A percentile compares a stretch with the other conserved stretches of the same genome.
Evolutionary conservation across 1,140 invertebrate genomes (phyloP).

Genomic region (Heliconius congener): DNA sequence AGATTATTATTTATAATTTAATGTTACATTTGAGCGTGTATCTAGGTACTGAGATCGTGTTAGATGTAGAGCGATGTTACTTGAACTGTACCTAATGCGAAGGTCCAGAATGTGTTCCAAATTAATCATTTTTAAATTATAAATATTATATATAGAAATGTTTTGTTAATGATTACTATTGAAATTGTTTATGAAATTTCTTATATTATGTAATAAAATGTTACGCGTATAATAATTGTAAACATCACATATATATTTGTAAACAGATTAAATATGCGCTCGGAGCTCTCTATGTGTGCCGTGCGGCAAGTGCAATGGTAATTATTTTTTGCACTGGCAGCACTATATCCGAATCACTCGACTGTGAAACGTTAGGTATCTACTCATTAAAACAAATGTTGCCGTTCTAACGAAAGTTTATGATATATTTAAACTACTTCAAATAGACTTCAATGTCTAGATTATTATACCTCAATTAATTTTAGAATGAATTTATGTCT

Average conservation of each 20-base stretch:
- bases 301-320: constrained; percentile 37
- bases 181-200: constrained; percentile 38
- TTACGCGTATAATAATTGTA: constrained; percentile 33
- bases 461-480: constrained; percentile 76
- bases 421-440: constrained; percentile 20
- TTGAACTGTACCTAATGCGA: constrained; percentile 66
- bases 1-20: constrained; percentile 71
- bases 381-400: constrained; percentile 46
- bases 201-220: constrained; percentile 30
- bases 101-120: constrained; percentile 76
- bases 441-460: constrained; percentile 56
- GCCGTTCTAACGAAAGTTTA: constrained; percentile 22
- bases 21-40: constrained; percentile 65
- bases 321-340: constrained; percentile 28
- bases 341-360: constrained; percentile 46
- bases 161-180: constrained; percentile 55
- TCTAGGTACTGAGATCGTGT: constrained; percentile 68
- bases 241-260: constrained; percentile 52
- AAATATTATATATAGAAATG: constrained; percentile 58
- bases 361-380: constrained; percentile 50
- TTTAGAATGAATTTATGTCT: constrained; percentile 74
- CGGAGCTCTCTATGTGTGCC: constrained; percentile 63
- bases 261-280: constrained; percentile 42
- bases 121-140: constrained; percentile 62
- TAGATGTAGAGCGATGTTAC: constrained; percentile 67